Evolutionary conservation across 2,888 invertebrate genomes (phyloP).

Genomic region (Idaea biselata): DNA sequence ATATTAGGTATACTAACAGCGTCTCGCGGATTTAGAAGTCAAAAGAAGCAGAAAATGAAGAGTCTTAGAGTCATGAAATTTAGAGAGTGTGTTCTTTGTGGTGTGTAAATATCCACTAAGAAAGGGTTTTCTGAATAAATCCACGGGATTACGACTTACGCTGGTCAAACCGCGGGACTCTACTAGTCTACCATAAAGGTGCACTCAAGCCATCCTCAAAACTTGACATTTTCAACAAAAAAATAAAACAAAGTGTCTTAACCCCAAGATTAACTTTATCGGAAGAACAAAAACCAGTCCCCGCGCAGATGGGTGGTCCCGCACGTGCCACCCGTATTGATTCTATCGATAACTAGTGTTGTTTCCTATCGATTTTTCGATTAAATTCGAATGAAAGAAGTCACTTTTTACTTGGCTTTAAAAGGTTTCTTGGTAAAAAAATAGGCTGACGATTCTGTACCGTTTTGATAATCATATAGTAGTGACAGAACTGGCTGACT

Average conservation of each 20-base stretch:
- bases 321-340: constrained; percentile 76
- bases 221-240: constrained; percentile 4
- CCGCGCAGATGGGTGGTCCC: constrained; percentile 58
- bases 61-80: no score
- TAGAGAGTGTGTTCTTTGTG: no score
- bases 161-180: no score
- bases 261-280: constrained; percentile 17
- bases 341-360: constrained; percentile 59
- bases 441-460: neutral
- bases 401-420: neutral
- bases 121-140: no score
- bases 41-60: no score
- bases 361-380: constrained; percentile 38
- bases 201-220: neutral
- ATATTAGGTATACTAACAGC: no score
- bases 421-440: neutral
- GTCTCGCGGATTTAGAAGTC: no score
- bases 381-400: neutral
- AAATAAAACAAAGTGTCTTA: constrained; percentile 13
- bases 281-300: constrained; percentile 18
- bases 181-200: neutral
- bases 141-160: no score
- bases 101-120: no score
- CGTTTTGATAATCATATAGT: no score
- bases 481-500: no score